Evolutionary conservation across 2,113 vertebrate genomes (phyloP).

Genomic region (Colius striatus): DNA sequence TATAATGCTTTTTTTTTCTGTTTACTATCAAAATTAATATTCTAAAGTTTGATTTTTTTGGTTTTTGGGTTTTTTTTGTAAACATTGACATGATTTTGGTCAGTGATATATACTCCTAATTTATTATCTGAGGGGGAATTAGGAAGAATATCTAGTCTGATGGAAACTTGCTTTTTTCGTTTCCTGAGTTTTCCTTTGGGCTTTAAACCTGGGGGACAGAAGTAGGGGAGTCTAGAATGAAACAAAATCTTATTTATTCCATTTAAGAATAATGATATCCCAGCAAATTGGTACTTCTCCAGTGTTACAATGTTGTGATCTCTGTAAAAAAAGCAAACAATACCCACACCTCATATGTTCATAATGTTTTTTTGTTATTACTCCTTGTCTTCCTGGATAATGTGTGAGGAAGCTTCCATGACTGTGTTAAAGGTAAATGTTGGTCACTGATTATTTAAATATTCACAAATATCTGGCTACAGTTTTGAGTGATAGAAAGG

Average conservation of each 20-base stretch:
- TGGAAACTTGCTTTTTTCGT: not conserved
- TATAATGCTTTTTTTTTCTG: not conserved
- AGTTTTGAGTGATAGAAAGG: not conserved
- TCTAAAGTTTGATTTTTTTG: not conserved
- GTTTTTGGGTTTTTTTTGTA: not conserved
- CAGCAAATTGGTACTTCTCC: not conserved
- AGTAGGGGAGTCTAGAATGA: not conserved
- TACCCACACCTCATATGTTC: not conserved
- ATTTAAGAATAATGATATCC: not conserved
- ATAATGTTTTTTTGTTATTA: not conserved
- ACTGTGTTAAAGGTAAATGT: not conserved
- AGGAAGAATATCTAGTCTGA: not conserved
- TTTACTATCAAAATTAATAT: not conserved
- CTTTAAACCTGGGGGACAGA: not conserved
- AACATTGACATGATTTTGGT: not conserved
- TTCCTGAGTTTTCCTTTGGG: not conserved
- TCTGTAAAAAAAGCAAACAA: not conserved
- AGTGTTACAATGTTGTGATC: not conserved
- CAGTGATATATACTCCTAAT: not conserved
- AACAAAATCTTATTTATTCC: not conserved
- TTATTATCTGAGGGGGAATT: accelerated
- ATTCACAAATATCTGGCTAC: not conserved
- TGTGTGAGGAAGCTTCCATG: not conserved
- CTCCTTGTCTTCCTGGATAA: not conserved
- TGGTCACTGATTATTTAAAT: not conserved